Base-by-base conservation (phyloP, 2,888 invertebrate genomes). In the Aporophyla lueneburgensis region DNA sequence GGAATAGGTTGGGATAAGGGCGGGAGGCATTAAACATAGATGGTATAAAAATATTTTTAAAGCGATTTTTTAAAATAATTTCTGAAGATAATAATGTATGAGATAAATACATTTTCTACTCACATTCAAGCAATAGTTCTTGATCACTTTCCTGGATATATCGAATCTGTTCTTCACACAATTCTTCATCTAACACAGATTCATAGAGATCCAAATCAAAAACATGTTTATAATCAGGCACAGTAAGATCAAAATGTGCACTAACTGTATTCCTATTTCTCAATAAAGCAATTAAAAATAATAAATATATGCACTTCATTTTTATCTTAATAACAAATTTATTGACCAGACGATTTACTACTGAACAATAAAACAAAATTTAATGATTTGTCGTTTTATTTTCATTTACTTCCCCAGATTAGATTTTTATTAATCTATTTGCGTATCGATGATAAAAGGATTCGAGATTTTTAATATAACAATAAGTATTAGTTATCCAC, bases 181-280 rank as follows among this genome's bases (percentile, higher is more conserved):
- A 71, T 66, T 92, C 90, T 12, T 89, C 65, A 87, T 96, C 91
- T 54, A 95, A 82, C 12, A 93, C 94, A 66, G 90, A 84, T 76
- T 93, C 88, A 83, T 91, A 95, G 16, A 94, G 88, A 70, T 92
- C 90, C 24, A 81, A 80, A 86, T 95, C 93, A 75, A 94, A 93
- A 2, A 87, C 90, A 61, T 85, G 77, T 79, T 91, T 91, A 49
- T 83, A 51, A 59, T 80, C 83, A 2, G 89, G 88, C 19, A 84
- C 78, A 16, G 82, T 78, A 61, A 86, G 67, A 19, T 87, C 86
- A 14, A 90, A 61, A 74, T 83, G 84, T 9, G 84, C 89, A 71
- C 40, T 69, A 0, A 82, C 83, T 27, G 5, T 33, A n/a, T 14
- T 27, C 0, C 21, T 33, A 66, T 58, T 49, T 21, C 5, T 43